Percentiles rank a stretch among this genome's conserved stretches.
These are phyloP conservation scores for Pantala flavescens DNA, from an alignment of 1,140 invertebrate genomes.

Conservation along the genomic window DNA sequence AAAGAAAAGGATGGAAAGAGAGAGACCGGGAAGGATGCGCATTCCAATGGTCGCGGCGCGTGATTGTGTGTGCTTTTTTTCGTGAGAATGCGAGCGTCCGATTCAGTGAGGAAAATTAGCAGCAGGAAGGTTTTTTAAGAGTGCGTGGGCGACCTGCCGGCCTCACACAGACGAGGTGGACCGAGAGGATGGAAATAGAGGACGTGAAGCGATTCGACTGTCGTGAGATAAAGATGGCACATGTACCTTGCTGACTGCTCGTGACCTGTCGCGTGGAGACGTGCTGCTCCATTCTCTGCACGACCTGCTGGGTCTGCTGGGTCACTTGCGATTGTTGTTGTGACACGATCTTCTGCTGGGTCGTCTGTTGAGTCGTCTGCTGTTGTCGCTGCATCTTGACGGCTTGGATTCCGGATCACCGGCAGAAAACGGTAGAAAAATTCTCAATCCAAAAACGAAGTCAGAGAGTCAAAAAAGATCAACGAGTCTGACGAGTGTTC, in stretches of 20 bases:
- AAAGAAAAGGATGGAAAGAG: neutral
- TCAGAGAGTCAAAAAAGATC: neutral
- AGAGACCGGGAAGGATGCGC: neutral
- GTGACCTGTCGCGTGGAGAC: constrained; percentile 59
- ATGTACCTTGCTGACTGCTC: constrained; percentile 46
- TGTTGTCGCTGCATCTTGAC: constrained; percentile 47
- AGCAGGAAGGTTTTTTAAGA: too few relatives aligned
- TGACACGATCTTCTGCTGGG: constrained; percentile 31
- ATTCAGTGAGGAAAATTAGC: neutral
- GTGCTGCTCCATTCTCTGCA: constrained; percentile 52
- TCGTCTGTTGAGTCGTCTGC: constrained; percentile 40
- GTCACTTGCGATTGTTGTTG: constrained; percentile 34
- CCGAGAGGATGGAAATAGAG: too few relatives aligned
- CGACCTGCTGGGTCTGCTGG: constrained; percentile 32
- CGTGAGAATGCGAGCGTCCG: neutral
- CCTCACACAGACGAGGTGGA: too few relatives aligned
- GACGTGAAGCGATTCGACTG: too few relatives aligned
- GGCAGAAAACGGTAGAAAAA: neutral
- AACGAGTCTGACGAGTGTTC: neutral
- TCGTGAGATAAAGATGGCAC: too few relatives aligned
- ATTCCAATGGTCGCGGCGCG: neutral
- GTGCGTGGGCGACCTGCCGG: neutral
- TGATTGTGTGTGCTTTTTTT: neutral
- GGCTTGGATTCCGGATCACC: constrained; percentile 26
- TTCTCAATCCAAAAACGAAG: neutral